These are phyloP conservation scores for Oligia fasciuncula DNA, from an alignment of 2,888 invertebrate genomes.

Conservation along the genomic window DNA sequence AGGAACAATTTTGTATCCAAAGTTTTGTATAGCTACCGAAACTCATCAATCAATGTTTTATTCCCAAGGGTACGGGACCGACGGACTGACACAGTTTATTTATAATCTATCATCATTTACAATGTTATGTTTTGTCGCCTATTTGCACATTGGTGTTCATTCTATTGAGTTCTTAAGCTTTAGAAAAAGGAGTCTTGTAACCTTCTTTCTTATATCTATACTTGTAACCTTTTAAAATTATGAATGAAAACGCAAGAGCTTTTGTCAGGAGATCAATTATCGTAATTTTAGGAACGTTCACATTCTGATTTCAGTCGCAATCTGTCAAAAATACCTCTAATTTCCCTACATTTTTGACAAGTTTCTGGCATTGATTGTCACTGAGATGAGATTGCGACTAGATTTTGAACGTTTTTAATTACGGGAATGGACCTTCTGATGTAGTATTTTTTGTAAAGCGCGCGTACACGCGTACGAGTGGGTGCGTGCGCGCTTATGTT, in stretches of 20 bases:
- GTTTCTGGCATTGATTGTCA: too few relatives aligned
- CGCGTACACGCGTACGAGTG: too few relatives aligned
- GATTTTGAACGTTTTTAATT: too few relatives aligned
- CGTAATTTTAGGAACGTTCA: too few relatives aligned
- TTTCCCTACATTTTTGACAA: too few relatives aligned
- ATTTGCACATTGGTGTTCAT: constrained; percentile 41
- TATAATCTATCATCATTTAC: constrained; percentile 60
- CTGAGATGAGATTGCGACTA: too few relatives aligned
- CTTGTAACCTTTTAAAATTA: neutral
- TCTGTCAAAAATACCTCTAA: too few relatives aligned
- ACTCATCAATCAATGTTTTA: constrained; percentile 61
- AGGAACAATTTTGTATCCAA: constrained; percentile 25
- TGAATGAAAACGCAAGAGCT: neutral
- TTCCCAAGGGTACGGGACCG: constrained; percentile 35
- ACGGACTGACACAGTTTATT: constrained; percentile 26
- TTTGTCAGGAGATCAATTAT: neutral
- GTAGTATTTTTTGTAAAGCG: neutral
- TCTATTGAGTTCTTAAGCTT: constrained; percentile 11
- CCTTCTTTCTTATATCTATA: neutral
- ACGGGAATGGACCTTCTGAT: too few relatives aligned
- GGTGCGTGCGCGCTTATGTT: too few relatives aligned
- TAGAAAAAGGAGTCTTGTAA: neutral
- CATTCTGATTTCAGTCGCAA: too few relatives aligned
- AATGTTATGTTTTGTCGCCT: constrained; percentile 49
- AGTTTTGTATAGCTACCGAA: constrained; percentile 39